Evolutionary conservation across 2,113 vertebrate species (phyloP).

Genomic region (Porphyrio hochstetteri): DNA sequence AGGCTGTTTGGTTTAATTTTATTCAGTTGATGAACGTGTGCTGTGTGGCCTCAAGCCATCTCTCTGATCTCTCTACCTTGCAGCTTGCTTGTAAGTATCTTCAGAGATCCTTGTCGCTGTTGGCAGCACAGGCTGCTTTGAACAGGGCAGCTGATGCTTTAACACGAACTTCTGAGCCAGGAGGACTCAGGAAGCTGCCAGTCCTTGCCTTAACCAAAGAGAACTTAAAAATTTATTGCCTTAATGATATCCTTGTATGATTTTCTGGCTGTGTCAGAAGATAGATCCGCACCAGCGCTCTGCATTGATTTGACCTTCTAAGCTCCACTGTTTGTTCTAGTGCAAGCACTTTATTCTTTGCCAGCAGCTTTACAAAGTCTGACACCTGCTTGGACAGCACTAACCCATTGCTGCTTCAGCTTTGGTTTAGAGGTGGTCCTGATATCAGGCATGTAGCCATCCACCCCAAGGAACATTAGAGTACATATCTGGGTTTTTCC

Average conservation of each 20-base stretch:
- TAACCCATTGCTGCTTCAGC: neutral
- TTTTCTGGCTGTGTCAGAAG: constrained; percentile 11
- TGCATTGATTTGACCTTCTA: neutral
- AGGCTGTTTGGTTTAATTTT: neutral
- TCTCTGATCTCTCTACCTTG: neutral
- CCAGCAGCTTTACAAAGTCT: neutral
- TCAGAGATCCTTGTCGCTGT: neutral
- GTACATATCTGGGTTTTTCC: neutral
- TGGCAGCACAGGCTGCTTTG: neutral
- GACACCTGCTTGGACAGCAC: neutral
- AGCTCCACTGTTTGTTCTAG: neutral
- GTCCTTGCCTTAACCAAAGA: constrained; percentile 39
- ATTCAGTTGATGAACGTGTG: neutral
- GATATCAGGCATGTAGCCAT: neutral
- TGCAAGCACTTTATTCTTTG: neutral
- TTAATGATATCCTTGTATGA: neutral
- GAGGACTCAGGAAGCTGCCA: neutral
- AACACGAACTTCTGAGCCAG: neutral
- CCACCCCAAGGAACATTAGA: neutral
- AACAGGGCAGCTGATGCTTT: neutral
- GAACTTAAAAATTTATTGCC: neutral
- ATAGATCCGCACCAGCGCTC: neutral
- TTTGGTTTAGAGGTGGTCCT: neutral
- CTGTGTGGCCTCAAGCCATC: neutral
- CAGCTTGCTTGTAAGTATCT: neutral